Evolutionary conservation across 2,888 invertebrate species (phyloP).

Genomic region (Erebia ligea): DNA sequence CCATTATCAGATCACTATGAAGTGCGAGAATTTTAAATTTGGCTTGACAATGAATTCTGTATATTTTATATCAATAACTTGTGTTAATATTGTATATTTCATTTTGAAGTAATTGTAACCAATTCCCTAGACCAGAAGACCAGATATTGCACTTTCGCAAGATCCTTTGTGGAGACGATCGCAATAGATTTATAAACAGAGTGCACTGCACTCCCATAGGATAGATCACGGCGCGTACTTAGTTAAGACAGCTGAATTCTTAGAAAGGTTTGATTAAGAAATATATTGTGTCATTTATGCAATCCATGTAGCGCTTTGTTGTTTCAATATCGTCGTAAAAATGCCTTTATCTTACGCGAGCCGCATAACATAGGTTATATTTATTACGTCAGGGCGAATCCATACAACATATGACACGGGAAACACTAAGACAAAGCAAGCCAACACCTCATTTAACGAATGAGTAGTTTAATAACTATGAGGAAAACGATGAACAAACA

Average conservation of each 20-base stretch:
- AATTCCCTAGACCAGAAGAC: background rate
- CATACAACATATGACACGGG: background rate
- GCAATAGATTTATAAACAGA: background rate
- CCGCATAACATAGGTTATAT: background rate
- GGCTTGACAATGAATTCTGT: background rate
- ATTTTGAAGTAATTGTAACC: background rate
- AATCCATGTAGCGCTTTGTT: background rate
- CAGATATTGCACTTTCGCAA: background rate
- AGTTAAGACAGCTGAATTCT: background rate
- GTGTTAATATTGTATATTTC: background rate
- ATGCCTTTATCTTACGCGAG: background rate
- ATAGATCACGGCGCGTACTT: no score
- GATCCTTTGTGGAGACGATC: background rate
- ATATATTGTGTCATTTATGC: background rate
- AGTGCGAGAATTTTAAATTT: background rate
- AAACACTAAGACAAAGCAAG: background rate
- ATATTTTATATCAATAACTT: slow-evolving; percentile 16
- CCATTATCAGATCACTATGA: background rate
- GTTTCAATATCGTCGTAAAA: background rate
- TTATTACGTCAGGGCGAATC: background rate
- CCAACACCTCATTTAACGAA: background rate
- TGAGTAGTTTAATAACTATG: background rate
- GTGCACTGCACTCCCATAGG: background rate
- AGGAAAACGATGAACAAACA: background rate
- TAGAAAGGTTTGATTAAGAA: background rate